Conservation (phyloP, 2,113 vertebrate genomes). For the Eublepharis macularius region DNA sequence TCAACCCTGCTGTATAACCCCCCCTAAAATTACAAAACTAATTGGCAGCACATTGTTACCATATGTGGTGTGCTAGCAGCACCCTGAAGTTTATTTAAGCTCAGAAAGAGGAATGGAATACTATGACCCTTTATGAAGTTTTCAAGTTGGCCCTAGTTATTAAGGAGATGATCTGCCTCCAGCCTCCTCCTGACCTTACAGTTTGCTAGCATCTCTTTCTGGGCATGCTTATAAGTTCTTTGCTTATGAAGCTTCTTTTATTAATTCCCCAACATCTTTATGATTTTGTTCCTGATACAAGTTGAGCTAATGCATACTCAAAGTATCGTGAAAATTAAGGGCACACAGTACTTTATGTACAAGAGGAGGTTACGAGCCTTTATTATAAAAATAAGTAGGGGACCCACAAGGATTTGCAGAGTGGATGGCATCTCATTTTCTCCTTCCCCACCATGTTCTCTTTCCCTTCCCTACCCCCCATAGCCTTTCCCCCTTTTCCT, state of each 20-base stretch:
- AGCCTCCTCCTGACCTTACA: constrained; percentile 23
- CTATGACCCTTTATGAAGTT: constrained; percentile 58
- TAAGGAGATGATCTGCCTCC: constrained; percentile 43
- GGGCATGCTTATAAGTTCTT: constrained; percentile 7
- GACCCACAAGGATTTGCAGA: no score
- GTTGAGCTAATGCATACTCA: neutral
- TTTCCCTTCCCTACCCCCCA: no score
- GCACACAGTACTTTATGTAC: neutral
- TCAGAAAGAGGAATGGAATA: constrained; percentile 59
- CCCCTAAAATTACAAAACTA: constrained; percentile 65
- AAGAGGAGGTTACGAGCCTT: neutral
- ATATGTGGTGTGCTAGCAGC: constrained; percentile 62
- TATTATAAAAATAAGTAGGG: neutral
- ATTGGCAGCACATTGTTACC: constrained; percentile 72
- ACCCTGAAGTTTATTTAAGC: constrained; percentile 63
- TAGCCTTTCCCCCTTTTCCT: no score
- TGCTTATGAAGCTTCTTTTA: neutral
- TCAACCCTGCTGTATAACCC: constrained; percentile 60
- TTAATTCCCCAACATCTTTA: neutral
- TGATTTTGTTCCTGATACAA: neutral
- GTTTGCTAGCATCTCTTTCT: neutral
- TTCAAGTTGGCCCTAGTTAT: constrained; percentile 35
- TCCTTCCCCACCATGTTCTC: no score
- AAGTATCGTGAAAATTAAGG: neutral
- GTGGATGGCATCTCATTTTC: no score